Evolutionary conservation across 2,888 invertebrate species (phyloP).

Genomic region (Scaptomyza tumidula): DNA sequence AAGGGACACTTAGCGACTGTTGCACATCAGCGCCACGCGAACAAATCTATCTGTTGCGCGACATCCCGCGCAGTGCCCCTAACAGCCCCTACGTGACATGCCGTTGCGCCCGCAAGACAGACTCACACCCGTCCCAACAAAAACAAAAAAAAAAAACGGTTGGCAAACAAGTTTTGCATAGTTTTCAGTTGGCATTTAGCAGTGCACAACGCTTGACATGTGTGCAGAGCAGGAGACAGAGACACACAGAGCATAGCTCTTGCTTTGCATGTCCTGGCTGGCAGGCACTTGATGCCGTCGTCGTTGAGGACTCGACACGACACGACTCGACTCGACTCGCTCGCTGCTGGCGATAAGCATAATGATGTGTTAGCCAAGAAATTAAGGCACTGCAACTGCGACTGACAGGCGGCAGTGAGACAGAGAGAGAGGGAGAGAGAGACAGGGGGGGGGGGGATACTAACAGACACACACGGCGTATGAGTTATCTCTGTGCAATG

Average conservation of each 20-base stretch:
- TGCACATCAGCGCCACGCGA: neutral
- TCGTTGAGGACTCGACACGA: constrained; percentile 20
- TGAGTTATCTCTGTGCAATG: constrained; percentile 59
- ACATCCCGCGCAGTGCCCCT: neutral
- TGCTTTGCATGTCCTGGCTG: constrained; percentile 2
- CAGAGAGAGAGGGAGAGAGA: neutral
- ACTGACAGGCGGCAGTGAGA: neutral
- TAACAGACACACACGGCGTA: constrained; percentile 56
- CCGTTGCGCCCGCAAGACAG: constrained; percentile 9
- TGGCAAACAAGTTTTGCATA: constrained; percentile 50
- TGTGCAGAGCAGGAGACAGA: constrained; percentile 21
- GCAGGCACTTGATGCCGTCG: constrained; percentile 53
- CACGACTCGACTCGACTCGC: neutral
- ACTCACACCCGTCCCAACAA: constrained; percentile 20
- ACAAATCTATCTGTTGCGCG: constrained; percentile 5
- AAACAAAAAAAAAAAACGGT: neutral
- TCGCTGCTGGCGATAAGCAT: constrained; percentile 40
- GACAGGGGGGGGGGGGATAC: neutral
- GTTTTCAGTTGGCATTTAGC: constrained; percentile 60
- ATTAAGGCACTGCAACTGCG: constrained; percentile 27
- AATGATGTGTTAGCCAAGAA: constrained; percentile 66
- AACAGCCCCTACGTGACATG: constrained; percentile 4
- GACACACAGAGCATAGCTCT: neutral
- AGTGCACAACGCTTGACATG: constrained; percentile 45
- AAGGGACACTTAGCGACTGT: constrained; percentile 1